Base-by-base conservation (phyloP, 2,797 vertebrate genomes). In the Arrhamphus sclerolepis region DNA sequence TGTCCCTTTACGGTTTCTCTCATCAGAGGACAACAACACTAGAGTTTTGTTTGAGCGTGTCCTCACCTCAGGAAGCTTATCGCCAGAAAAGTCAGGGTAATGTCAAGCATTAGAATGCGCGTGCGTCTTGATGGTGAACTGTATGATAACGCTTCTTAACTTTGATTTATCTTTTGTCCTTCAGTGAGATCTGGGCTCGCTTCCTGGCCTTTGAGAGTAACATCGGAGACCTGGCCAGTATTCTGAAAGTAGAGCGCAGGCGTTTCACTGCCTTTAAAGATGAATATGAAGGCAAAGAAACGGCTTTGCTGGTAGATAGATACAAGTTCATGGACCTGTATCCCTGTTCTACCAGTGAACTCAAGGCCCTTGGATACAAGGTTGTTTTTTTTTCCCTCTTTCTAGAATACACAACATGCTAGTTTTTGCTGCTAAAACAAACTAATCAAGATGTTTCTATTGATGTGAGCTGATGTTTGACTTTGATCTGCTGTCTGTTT, bases 311-410 rank as follows among this genome's bases (percentile, higher is more conserved):
- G 2, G 98, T 99, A 26, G 98, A 99, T 62, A 91, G 97, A 83
- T 99, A 99, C 80, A 99, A 99, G 85, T 99, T 99, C 89, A 99
- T 99, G 98, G 98, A 99, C 83, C 88, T 99, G 72, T 98, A 98
- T 82, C 97, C 97, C 48, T 99, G 98, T 81, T 99, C 98, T 39
- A 62, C 91, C 13, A 95, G 96, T n/a, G 98, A 99, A 82, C 95
- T 99, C 43, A 99, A 99, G 91, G 98, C 97, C 10, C 95, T 99
- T 43, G 97, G 97, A 34, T 99, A 99, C 78, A 99, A 99, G 95
- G 98, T 99, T 40, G 34, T 78, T 60, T 38, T 46, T 40, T 28
- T 17, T 2, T 7, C 1, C 13, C 5, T 40, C 4, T 42, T 40
- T 6, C 50, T 5, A 39, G 40, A 34, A 34, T 4, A 17, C 3